These are phyloP conservation scores for Chrysotoxum bicinctum DNA, from an alignment of 2,888 invertebrate genomes.

Conservation along the genomic window DNA sequence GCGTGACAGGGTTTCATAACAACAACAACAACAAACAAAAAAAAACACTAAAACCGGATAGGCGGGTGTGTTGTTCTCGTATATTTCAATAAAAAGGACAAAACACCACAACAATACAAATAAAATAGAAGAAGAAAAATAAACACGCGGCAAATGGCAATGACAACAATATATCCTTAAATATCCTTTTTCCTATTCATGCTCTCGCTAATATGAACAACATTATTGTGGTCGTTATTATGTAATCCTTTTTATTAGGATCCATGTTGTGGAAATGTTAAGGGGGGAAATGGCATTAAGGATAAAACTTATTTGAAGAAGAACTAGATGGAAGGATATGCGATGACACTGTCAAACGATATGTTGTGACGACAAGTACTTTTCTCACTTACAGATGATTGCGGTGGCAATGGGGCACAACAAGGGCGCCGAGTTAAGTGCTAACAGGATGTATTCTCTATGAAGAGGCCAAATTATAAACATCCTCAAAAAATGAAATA, in stretches of 20 bases:
- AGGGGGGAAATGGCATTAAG: background rate
- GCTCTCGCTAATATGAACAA: conserved; percentile 63
- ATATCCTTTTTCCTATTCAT: conserved; percentile 46
- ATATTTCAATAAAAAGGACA: background rate
- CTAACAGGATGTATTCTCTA: background rate
- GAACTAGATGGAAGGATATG: conserved; percentile 12
- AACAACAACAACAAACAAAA: conserved; percentile 15
- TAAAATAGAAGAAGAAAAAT: conserved; percentile 6
- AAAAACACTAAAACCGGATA: conserved; percentile 13
- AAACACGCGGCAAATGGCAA: conserved; percentile 48
- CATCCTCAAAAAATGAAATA: conserved; percentile 23
- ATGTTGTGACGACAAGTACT: conserved; percentile 31
- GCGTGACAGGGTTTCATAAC: conserved; percentile 46
- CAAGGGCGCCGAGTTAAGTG: conserved; percentile 38
- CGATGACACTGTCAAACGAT: conserved; percentile 29
- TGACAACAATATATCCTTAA: conserved; percentile 41
- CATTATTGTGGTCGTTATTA: conserved; percentile 58
- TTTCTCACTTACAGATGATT: conserved; percentile 55
- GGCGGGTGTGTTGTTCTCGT: background rate
- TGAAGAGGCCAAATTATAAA: background rate
- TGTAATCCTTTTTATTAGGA: conserved; percentile 68
- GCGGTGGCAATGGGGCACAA: conserved; percentile 44
- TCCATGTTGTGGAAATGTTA: background rate
- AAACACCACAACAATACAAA: conserved; percentile 15
- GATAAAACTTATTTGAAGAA: conserved; percentile 15